Percentiles rank a stretch among this genome's conserved stretches.
Conservation (phyloP, 2,797 vertebrate genomes). For the Pteronotus mesoamericanus region DNA sequence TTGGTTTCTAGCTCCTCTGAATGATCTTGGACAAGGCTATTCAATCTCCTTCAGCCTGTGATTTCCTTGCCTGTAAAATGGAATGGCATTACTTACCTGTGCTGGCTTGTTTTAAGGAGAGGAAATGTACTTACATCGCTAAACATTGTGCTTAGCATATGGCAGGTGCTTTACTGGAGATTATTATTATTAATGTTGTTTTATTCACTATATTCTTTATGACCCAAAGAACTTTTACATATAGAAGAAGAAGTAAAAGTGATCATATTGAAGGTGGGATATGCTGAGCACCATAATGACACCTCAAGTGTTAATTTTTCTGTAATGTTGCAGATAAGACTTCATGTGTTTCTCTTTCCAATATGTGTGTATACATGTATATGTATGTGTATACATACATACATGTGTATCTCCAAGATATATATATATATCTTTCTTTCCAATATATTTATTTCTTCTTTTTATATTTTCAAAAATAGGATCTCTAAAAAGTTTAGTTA, state of each 20-base stretch:
- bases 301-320: not conserved
- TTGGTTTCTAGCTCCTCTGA: slow-evolving; percentile 17
- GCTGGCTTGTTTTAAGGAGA: not conserved
- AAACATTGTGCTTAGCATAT: not conserved
- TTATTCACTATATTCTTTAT: not conserved
- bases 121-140: not conserved
- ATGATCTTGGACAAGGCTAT: not conserved
- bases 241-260: not conserved
- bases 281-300: not conserved
- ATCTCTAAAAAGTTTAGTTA: not conserved
- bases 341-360: not conserved
- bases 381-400: not conserved
- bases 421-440: not conserved
- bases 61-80: slow-evolving; percentile 19
- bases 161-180: not conserved
- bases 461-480: not conserved
- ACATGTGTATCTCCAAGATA: not conserved
- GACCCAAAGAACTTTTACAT: not conserved
- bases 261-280: not conserved
- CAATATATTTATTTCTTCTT: not conserved
- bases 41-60: not conserved
- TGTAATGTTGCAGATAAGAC: not conserved
- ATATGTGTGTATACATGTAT: too few relatives aligned
- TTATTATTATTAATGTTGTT: not conserved
- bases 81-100: not conserved